Evolutionary conservation across 2,113 vertebrate genomes (phyloP).

Genomic region (Nerophis lumbriciformis): DNA sequence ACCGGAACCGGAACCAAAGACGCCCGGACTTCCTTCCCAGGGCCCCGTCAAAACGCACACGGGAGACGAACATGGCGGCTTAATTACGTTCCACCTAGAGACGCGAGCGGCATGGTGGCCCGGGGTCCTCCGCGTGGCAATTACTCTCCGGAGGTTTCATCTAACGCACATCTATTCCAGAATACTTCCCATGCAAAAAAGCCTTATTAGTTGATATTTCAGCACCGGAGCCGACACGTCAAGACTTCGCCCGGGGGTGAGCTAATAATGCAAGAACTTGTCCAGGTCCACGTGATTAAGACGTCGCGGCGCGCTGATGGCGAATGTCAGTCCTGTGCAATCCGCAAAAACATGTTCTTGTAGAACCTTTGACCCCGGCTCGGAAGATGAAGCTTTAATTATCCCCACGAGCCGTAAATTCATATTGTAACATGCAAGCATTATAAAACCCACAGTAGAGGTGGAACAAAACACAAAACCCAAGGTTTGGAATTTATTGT

Average conservation of each 20-base stretch:
- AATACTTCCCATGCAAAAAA: slow-evolving; percentile 11
- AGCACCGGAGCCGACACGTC: neutral
- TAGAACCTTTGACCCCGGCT: neutral
- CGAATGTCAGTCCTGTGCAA: neutral
- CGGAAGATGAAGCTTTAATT: slow-evolving; percentile 1
- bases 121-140: slow-evolving; percentile 14
- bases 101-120: slow-evolving; percentile 2
- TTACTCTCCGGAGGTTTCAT: slow-evolving; percentile 30
- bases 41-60: slow-evolving; percentile 5
- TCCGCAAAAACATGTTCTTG: neutral
- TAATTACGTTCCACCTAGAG: slow-evolving; percentile 14
- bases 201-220: slow-evolving; percentile 9
- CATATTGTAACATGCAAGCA: slow-evolving; percentile 11
- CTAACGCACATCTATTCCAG: slow-evolving; percentile 13
- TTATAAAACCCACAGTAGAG: too few relatives aligned
- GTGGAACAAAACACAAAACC: too few relatives aligned
- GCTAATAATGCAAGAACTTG: slow-evolving; percentile 9
- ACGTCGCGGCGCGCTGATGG: neutral
- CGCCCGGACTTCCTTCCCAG: neutral
- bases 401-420: neutral
- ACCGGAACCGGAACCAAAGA: too few relatives aligned
- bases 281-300: slow-evolving; percentile 5
- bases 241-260: slow-evolving; percentile 13
- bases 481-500: too few relatives aligned
- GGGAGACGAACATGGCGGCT: neutral